Base-by-base conservation (phyloP, 2,113 vertebrate species). In the Bos indicus region DNA sequence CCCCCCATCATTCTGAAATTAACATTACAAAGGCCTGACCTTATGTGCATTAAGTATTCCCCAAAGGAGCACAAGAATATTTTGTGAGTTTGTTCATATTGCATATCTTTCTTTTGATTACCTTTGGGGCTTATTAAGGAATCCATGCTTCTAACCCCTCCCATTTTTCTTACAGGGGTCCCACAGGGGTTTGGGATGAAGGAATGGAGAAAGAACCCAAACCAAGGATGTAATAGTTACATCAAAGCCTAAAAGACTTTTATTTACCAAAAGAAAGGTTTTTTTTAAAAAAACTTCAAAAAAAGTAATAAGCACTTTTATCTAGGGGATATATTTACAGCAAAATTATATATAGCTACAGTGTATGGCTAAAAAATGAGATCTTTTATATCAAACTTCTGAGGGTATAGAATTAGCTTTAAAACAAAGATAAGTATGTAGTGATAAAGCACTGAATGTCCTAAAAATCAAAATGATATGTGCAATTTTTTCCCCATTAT, bases 1-100 rank as follows among this genome's bases (percentile, higher is more conserved):
- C 99, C 2, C 64, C 98, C 98, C 99, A 98, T 98, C 98, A 98
- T 98, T 98, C 98, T 98, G 98, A 99, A 99, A 99, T 99, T 99
- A 99, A 98, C 99, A 99, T 99, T 99, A 99, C 99, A 99, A 99
- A 99, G 99, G 98, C 98, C 98, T 99, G 99, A 99, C 98, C 98
- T 98, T 98, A 97, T 98, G 98, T 98, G 97, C 98, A 99, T 99
- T 99, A 99, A 98, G 98, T 98, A 99, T 99, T 99, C 99, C 99
- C 99, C 85, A 91, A 98, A 98, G 99, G 98, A 98, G 93, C 92
- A 80, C 30, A 91, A 94, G 99, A 99, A 98, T 98, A 99, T 99
- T 99, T 99, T 99, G 98, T 97, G 98, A 98, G 98, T 99, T 99
- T 98, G 98, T 99, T 98, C 99, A 98, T 98, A 98, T 97, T 99